These are phyloP conservation scores for Hirtodrosophila alboralis DNA, from an alignment of 2,888 invertebrate species.

Conservation along the genomic window DNA sequence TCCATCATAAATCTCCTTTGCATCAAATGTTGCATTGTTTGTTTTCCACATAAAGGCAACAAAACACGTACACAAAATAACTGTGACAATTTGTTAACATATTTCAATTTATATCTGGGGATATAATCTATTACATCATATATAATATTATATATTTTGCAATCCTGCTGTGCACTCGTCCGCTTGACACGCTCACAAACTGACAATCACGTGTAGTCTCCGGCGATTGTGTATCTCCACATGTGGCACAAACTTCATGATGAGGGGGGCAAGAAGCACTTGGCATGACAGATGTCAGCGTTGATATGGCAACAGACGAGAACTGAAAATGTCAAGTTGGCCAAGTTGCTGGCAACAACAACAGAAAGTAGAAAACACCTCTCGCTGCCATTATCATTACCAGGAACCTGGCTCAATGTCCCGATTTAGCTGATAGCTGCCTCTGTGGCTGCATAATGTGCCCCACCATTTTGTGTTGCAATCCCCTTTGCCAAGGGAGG, in stretches of 20 bases:
- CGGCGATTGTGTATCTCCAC: slow-evolving; percentile 27
- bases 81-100: slow-evolving; percentile 38
- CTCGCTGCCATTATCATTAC: slow-evolving; percentile 54
- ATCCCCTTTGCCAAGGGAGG: slow-evolving; percentile 27
- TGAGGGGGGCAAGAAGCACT: slow-evolving; percentile 1
- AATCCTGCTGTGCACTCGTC: slow-evolving; percentile 40
- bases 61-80: slow-evolving; percentile 12
- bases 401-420: slow-evolving; percentile 16
- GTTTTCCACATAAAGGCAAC: neutral
- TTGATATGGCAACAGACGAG: slow-evolving; percentile 11
- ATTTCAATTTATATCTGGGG: slow-evolving; percentile 11
- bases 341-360: slow-evolving; percentile 11
- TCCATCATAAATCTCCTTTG: too few species aligned
- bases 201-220: slow-evolving; percentile 49
- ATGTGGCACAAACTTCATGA: slow-evolving; percentile 3
- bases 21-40: neutral
- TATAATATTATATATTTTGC: slow-evolving; percentile 21
- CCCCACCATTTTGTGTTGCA: slow-evolving; percentile 39
- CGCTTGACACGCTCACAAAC: slow-evolving; percentile 54
- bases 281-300: slow-evolving; percentile 21
- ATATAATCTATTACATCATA: neutral
- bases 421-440: slow-evolving; percentile 38
- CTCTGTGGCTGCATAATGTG: slow-evolving; percentile 13
- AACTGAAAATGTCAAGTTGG: slow-evolving; percentile 24
- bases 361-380: slow-evolving; percentile 14